A percentile compares a stretch with the other conserved stretches of the same genome.
These are phyloP conservation scores for Drosophila nasuta DNA, from an alignment of 1,140 invertebrate species.

Conservation along the genomic window DNA sequence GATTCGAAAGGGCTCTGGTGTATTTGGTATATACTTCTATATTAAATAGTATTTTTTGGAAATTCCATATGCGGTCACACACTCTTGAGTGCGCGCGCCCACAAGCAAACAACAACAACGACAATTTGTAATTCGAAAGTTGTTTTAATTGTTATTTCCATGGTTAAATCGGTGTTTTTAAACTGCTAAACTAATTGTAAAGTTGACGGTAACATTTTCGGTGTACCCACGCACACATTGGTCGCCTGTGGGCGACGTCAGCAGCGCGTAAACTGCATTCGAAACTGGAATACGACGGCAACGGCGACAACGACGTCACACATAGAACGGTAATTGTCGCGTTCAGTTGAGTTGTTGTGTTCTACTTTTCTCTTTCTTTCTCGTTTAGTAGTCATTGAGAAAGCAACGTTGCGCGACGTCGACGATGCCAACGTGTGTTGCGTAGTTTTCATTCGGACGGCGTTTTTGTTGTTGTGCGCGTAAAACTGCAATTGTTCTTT, in stretches of 20 bases:
- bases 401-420: conserved; percentile 53
- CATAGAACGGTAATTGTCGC: conserved; percentile 49
- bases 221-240: neutral
- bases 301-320: conserved; percentile 15
- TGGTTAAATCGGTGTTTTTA: neutral
- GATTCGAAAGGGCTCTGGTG: too few species aligned
- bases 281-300: conserved; percentile 22
- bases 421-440: conserved; percentile 40
- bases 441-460: conserved; percentile 28
- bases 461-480: conserved; percentile 41
- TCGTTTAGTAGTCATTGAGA: conserved; percentile 55
- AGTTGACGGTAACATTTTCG: neutral
- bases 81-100: neutral
- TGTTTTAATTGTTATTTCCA: neutral
- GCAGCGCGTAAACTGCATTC: conserved; percentile 42
- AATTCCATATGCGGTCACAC: neutral
- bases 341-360: conserved; percentile 30
- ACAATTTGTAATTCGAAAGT: neutral
- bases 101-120: neutral
- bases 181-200: neutral
- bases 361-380: conserved; percentile 40
- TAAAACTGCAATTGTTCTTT: conserved; percentile 52
- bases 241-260: conserved; percentile 18
- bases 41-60: neutral
- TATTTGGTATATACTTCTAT: neutral